phyloP scores from a whole-genome alignment of 2,888 invertebrate species.

The Phragmatobia fuliginosa region DNA sequence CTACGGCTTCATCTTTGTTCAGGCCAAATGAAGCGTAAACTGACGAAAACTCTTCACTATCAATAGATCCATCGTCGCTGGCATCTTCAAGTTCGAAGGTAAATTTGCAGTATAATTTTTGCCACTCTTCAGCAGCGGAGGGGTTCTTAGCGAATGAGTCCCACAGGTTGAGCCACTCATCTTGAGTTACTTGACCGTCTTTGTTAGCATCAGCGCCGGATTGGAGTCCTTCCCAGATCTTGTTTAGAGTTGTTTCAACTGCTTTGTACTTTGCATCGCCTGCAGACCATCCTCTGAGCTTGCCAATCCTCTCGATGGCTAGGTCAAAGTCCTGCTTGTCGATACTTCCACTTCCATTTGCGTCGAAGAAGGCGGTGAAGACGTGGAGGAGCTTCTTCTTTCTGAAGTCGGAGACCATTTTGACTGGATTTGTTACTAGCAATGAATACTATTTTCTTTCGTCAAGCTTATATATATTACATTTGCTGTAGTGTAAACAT shows the following conservation, averaged over 20 bases:
- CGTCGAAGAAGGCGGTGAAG: constrained; percentile 95
- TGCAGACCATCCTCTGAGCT: constrained; percentile 91
- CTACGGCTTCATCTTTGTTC: constrained; percentile 89
- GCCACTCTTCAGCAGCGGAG: constrained; percentile 92
- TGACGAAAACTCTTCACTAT: constrained; percentile 92
- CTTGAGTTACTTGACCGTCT: constrained; percentile 90
- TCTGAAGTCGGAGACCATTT: constrained; percentile 93
- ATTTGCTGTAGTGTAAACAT: constrained; percentile 19
- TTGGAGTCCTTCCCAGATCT: constrained; percentile 94
- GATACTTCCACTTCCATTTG: constrained; percentile 94
- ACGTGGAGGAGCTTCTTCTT: constrained; percentile 95
- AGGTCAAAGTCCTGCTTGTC: constrained; percentile 95
- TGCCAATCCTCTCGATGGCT: constrained; percentile 94
- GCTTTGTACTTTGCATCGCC: constrained; percentile 91
- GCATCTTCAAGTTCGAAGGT: constrained; percentile 95
- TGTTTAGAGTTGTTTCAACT: constrained; percentile 90
- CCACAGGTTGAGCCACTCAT: constrained; percentile 81
- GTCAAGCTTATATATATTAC: constrained; percentile 40
- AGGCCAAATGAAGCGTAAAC: constrained; percentile 93
- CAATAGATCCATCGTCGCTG: constrained; percentile 91
- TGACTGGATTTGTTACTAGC: constrained; percentile 56
- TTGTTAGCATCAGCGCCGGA: constrained; percentile 93
- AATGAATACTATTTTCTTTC: constrained; percentile 32
- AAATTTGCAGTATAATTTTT: constrained; percentile 93
- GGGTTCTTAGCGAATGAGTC: constrained; percentile 89